Evolutionary conservation across 2,797 vertebrate genomes (phyloP).

Genomic region (Platyrinchus mystaceus): DNA sequence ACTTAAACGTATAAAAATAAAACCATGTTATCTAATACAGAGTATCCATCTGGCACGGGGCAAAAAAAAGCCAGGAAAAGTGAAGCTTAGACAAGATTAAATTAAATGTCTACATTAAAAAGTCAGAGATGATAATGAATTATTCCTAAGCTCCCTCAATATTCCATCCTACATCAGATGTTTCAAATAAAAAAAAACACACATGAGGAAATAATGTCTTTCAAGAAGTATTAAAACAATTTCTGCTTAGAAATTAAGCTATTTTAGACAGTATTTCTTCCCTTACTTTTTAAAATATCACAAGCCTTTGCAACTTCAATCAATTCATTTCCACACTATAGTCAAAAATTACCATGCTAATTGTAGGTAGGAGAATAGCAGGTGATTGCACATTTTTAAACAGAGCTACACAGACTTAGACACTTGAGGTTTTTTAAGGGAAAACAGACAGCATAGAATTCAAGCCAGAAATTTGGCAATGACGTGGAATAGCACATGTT

Average conservation of each 20-base stretch:
- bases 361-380: neutral
- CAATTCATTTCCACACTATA: neutral
- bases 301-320: neutral
- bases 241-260: neutral
- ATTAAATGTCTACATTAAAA: neutral
- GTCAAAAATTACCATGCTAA: neutral
- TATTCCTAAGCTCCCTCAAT: neutral
- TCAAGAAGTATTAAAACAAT: neutral
- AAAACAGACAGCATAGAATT: neutral
- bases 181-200: neutral
- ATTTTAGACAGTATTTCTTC: neutral
- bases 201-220: neutral
- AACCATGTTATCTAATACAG: neutral
- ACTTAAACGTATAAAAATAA: neutral
- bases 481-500: neutral
- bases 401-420: neutral
- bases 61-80: neutral
- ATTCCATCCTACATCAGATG: neutral
- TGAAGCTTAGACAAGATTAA: neutral
- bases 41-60: neutral
- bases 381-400: neutral
- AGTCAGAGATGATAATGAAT: neutral
- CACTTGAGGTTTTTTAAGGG: neutral
- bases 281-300: neutral
- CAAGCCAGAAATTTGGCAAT: neutral